Percentiles rank a stretch among this genome's conserved stretches.
Evolutionary conservation across 2,113 vertebrate genomes (phyloP).

Genomic region (Pogonocichla stellata): DNA sequence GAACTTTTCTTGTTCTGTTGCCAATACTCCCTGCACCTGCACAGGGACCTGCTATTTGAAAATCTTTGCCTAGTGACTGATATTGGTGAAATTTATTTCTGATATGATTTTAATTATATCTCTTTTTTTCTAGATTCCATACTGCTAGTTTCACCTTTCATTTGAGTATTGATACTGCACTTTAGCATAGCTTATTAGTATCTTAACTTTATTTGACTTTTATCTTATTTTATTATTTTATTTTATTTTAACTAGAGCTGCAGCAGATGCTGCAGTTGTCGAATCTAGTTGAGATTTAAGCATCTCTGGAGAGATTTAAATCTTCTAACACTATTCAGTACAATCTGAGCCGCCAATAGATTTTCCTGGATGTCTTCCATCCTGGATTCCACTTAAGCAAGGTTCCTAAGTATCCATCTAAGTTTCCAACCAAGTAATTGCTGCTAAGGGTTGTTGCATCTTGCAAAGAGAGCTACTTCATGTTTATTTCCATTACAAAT

Average conservation of each 20-base stretch:
- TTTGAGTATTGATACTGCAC: neutral
- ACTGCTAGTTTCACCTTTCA: neutral
- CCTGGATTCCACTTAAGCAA: slow-evolving; percentile 63
- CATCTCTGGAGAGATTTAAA: slow-evolving; percentile 68
- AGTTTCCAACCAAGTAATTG: slow-evolving; percentile 65
- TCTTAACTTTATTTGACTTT: neutral
- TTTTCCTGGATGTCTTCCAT: slow-evolving; percentile 71
- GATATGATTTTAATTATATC: neutral
- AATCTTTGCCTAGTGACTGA: neutral
- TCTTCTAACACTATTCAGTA: slow-evolving; percentile 59
- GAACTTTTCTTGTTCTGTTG: slow-evolving; percentile 18
- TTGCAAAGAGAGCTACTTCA: slow-evolving; percentile 30
- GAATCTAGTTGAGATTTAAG: slow-evolving; percentile 52
- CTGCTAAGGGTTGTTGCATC: slow-evolving; percentile 24
- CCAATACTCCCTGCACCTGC: slow-evolving; percentile 51
- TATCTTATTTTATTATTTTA: neutral
- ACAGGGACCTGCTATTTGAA: slow-evolving; percentile 10
- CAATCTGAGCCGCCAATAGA: slow-evolving; percentile 42
- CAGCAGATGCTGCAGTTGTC: neutral
- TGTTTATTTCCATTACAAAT: slow-evolving; percentile 59
- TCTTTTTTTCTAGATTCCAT: neutral
- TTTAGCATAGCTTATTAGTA: neutral
- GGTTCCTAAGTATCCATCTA: slow-evolving; percentile 52
- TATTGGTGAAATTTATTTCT: neutral
- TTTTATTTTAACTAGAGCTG: neutral